A percentile compares a stretch with the other conserved stretches of the same genome.
phyloP scores from a whole-genome alignment of 2,888 invertebrate genomes.

The Augochlorella aurata region DNA sequence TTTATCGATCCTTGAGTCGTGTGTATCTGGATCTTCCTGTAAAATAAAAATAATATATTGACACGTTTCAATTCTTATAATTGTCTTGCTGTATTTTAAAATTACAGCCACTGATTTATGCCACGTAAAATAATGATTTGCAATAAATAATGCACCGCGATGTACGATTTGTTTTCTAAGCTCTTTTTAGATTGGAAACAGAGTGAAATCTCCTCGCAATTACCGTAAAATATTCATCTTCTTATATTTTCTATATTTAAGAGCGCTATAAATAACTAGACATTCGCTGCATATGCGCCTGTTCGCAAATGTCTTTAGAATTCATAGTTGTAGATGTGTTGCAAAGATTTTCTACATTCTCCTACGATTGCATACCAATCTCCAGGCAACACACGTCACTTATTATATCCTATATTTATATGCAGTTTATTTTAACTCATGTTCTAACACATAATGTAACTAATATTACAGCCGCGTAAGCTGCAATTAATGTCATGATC shows the following conservation, averaged over 20 bases:
- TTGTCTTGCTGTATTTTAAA: too few species aligned
- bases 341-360: background rate
- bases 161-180: too few species aligned
- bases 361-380: background rate
- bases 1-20: too few species aligned
- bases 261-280: background rate
- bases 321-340: background rate
- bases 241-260: background rate
- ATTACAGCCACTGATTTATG: too few species aligned
- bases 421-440: slow-evolving; percentile 22
- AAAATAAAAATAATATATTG: too few species aligned
- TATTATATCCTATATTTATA: slow-evolving; percentile 27
- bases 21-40: too few species aligned
- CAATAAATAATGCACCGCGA: too few species aligned
- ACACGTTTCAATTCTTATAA: too few species aligned
- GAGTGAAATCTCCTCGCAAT: background rate
- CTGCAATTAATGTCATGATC: slow-evolving; percentile 36
- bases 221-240: background rate
- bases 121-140: too few species aligned
- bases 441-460: slow-evolving; percentile 27
- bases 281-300: background rate
- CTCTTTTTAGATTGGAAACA: background rate
- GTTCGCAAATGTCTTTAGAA: background rate
- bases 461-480: slow-evolving; percentile 34
- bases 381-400: background rate